These are phyloP conservation scores for Ctenodactylus gundi DNA, from an alignment of 2,113 vertebrate species.

Conservation along the genomic window DNA sequence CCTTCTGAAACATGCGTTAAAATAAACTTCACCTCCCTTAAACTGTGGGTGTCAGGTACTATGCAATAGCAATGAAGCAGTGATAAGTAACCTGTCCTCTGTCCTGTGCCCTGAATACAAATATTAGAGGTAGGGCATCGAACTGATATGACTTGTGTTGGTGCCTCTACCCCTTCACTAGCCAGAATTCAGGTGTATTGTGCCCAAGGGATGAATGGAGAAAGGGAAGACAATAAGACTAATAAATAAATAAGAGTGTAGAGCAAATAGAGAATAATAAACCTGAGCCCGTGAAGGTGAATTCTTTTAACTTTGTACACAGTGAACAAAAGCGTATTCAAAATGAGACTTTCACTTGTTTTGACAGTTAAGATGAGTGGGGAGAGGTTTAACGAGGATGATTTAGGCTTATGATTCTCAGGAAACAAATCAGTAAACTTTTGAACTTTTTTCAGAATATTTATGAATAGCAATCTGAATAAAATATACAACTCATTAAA, in stretches of 20 bases:
- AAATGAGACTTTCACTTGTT: background rate
- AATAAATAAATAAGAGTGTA: background rate
- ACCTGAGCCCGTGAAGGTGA: background rate
- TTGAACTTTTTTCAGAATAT: background rate
- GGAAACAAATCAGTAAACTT: background rate
- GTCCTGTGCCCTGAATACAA: background rate
- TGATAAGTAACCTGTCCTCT: too few species aligned
- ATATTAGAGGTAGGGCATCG: background rate
- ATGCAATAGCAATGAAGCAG: too few species aligned
- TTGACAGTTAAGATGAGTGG: rapidly evolving
- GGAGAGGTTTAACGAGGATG: background rate
- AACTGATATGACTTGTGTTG: background rate
- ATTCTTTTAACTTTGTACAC: background rate
- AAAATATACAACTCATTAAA: slow-evolving; percentile 23
- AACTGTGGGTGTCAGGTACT: too few species aligned
- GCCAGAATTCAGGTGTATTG: background rate
- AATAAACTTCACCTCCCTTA: too few species aligned
- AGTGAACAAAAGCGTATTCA: background rate
- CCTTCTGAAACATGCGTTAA: too few species aligned
- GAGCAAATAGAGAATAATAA: background rate
- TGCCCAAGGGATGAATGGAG: background rate
- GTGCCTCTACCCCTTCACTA: background rate
- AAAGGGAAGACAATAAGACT: background rate
- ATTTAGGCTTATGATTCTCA: background rate
- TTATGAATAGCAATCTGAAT: slow-evolving; percentile 18